Conservation (phyloP, 30 jellyfish, hydroid and myxozoan genomes). For the Hydractinia symbiolongicarpus region DNA sequence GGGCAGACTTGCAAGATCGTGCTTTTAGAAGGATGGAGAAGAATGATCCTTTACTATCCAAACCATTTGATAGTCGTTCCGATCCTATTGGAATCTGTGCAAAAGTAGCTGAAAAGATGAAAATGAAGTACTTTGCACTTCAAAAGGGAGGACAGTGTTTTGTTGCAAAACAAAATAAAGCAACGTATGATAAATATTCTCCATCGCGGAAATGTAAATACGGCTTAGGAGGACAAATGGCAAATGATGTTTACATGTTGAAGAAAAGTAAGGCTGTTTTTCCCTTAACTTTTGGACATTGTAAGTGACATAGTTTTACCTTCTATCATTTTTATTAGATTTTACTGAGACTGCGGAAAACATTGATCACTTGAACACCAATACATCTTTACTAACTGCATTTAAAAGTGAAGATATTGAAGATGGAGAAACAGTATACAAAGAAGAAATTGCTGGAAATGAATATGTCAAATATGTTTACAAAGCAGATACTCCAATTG, state of each 20-base stretch:
- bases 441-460: slow-evolving; percentile 66
- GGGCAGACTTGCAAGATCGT: slow-evolving; percentile 98
- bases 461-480: slow-evolving; percentile 53
- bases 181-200: slow-evolving; percentile 51
- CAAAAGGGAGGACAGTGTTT: slow-evolving; percentile 98
- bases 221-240: slow-evolving; percentile 99
- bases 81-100: slow-evolving; percentile 87
- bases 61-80: slow-evolving; percentile 50
- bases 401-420: slow-evolving; percentile 25
- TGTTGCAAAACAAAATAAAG: slow-evolving; percentile 52
- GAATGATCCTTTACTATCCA: slow-evolving; percentile 58
- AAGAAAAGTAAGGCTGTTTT: slow-evolving; percentile 15
- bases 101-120: slow-evolving; percentile 65
- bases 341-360: slow-evolving; percentile 6
- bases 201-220: slow-evolving; percentile 91
- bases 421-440: slow-evolving; percentile 80
- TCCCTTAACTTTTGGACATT: background rate
- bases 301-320: background rate
- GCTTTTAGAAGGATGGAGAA: slow-evolving; percentile 88
- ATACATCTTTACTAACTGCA: background rate
- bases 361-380: background rate
- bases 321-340: background rate
- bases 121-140: slow-evolving; percentile 62
- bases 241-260: slow-evolving; percentile 80
- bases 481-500: slow-evolving; percentile 37